Conservation (phyloP, 1,140 invertebrate species). For the Probaryconus sp. region DNA sequence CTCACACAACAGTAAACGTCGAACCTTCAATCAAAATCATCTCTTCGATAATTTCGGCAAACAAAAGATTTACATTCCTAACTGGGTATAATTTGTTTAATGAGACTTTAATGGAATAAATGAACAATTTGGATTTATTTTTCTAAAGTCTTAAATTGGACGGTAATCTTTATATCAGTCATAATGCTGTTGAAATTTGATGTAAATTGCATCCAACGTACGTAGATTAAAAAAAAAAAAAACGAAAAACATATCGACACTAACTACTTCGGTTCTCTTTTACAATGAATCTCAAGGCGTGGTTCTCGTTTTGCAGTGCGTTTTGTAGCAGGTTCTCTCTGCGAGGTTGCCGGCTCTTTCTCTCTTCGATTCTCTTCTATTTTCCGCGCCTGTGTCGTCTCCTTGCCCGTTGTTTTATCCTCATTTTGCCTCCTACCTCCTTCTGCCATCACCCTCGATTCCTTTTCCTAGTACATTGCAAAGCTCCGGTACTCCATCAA, state of each 20-base stretch:
- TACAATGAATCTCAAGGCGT: constrained; percentile 59
- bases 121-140: too few relatives aligned
- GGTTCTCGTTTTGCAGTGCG: constrained; percentile 66
- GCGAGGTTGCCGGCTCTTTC: constrained; percentile 68
- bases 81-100: too few relatives aligned
- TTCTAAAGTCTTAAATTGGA: too few relatives aligned
- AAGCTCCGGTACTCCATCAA: constrained; percentile 8
- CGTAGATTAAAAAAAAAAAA: constrained; percentile 24
- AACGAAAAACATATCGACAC: constrained; percentile 35
- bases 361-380: constrained; percentile 31
- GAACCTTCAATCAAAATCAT: too few relatives aligned
- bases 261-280: constrained; percentile 48
- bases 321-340: constrained; percentile 65
- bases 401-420: constrained; percentile 47
- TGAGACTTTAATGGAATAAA: too few relatives aligned
- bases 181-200: constrained; percentile 21
- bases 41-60: too few relatives aligned
- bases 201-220: constrained; percentile 34
- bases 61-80: too few relatives aligned
- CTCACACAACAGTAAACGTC: constrained; percentile 18
- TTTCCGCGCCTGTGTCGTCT: constrained; percentile 48
- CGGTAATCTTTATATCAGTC: neutral
- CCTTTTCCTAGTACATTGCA: neutral
- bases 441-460: constrained; percentile 19
- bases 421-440: constrained; percentile 17